Percentiles rank a stretch among this genome's conserved stretches.
Conservation (phyloP, 1,140 invertebrate species). For the Magallana angulata region DNA sequence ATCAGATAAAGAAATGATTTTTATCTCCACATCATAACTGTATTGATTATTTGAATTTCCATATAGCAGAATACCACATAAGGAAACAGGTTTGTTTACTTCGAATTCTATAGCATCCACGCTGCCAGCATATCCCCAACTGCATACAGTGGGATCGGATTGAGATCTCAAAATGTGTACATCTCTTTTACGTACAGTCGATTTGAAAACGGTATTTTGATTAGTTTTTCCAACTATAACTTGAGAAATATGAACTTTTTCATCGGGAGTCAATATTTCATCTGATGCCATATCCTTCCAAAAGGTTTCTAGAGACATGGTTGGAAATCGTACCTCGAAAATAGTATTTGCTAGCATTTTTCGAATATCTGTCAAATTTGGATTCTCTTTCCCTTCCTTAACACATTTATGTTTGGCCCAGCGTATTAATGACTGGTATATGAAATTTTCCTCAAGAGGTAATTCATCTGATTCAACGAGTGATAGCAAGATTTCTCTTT, state of each 20-base stretch:
- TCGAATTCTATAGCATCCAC: neutral
- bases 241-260: neutral
- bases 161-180: no score
- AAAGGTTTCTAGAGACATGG: neutral
- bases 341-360: neutral
- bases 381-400: neutral
- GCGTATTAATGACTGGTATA: neutral
- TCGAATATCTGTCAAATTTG: neutral
- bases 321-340: neutral
- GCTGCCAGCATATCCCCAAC: no score
- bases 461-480: neutral
- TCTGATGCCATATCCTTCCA: neutral
- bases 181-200: neutral
- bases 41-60: neutral
- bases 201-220: neutral
- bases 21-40: neutral
- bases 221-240: neutral
- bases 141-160: neutral
- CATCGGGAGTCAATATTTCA: neutral
- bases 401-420: neutral
- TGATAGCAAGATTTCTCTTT: neutral
- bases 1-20: neutral
- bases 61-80: neutral
- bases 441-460: neutral
- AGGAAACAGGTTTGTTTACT: neutral